phyloP scores from a whole-genome alignment of 2,113 vertebrate species.

The Arvicanthis niloticus region DNA sequence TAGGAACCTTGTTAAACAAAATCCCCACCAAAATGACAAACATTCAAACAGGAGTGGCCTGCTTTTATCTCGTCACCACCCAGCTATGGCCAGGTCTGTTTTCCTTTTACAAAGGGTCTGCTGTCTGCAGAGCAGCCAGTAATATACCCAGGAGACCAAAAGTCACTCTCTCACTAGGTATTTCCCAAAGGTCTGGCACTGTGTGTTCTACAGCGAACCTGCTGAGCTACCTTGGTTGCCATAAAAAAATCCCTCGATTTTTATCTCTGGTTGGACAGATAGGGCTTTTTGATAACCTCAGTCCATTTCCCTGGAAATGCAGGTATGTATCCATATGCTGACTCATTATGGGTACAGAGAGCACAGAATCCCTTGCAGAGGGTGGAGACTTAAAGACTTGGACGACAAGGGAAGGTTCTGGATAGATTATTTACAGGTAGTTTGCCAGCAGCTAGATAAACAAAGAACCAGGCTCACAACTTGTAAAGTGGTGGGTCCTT shows the following conservation, averaged over 20 bases:
- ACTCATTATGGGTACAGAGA: constrained; percentile 60
- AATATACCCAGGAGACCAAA: constrained; percentile 56
- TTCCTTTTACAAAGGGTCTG: constrained; percentile 72
- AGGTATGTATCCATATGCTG: constrained; percentile 36
- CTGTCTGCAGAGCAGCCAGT: constrained; percentile 59
- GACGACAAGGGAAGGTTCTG: background rate
- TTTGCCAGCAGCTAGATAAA: constrained; percentile 63
- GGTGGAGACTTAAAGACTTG: constrained; percentile 11
- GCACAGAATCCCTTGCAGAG: constrained; percentile 11
- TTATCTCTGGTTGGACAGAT: constrained; percentile 61
- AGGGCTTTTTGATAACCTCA: constrained; percentile 58
- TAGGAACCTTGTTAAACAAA: constrained; percentile 79
- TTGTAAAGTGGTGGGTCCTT: background rate
- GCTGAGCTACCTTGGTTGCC: constrained; percentile 19
- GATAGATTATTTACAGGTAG: constrained; percentile 69
- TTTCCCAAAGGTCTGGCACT: constrained; percentile 64
- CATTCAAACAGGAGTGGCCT: constrained; percentile 77
- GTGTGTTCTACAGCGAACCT: background rate
- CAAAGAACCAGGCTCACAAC: constrained; percentile 1
- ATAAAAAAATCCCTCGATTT: constrained; percentile 64
- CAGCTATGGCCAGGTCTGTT: constrained; percentile 72
- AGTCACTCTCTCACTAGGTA: constrained; percentile 72
- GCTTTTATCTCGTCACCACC: constrained; percentile 77
- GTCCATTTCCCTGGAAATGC: constrained; percentile 65
- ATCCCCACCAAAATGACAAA: constrained; percentile 82